Conservation (phyloP, 2,888 invertebrate species). For the Drosophila mettleri region DNA sequence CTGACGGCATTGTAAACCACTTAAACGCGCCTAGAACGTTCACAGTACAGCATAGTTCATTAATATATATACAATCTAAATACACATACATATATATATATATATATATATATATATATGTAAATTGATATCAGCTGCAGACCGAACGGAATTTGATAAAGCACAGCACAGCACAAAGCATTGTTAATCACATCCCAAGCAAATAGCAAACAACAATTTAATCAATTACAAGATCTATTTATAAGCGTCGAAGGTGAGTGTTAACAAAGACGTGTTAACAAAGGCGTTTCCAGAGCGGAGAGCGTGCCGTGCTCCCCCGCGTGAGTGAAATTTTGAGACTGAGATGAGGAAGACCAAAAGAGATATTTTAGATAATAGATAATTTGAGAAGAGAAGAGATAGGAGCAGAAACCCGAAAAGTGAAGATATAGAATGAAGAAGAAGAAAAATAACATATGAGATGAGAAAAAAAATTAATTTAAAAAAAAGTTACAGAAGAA, state of each 20-base stretch:
- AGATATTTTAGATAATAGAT: not conserved
- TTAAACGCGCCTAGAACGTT: conserved; percentile 56
- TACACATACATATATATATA: conserved; percentile 5
- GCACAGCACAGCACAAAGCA: not conserved
- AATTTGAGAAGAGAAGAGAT: not conserved
- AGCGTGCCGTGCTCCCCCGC: not conserved
- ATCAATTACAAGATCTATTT: conserved; percentile 59
- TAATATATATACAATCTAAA: conserved; percentile 1
- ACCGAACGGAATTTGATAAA: conserved; percentile 37
- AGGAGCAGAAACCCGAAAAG: too few relatives aligned
- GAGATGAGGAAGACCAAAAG: not conserved
- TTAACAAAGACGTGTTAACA: conserved; percentile 10
- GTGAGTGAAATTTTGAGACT: not conserved
- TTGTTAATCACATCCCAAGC: conserved; percentile 32
- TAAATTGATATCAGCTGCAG: conserved; percentile 15
- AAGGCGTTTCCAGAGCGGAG: conserved; percentile 3
- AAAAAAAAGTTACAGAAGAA: too few relatives aligned
- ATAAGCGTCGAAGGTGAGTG: conserved; percentile 53
- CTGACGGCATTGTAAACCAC: conserved; percentile 45
- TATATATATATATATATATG: conserved; percentile 13
- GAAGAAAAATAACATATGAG: too few relatives aligned
- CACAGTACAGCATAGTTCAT: conserved; percentile 23
- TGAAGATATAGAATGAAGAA: too few relatives aligned
- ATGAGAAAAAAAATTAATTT: too few relatives aligned
- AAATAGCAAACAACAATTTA: conserved; percentile 27